A percentile compares a stretch with the other conserved stretches of the same genome.
Conservation (phyloP, 64 coral and sea anemone species). For the Stichodactyla mertensii region DNA sequence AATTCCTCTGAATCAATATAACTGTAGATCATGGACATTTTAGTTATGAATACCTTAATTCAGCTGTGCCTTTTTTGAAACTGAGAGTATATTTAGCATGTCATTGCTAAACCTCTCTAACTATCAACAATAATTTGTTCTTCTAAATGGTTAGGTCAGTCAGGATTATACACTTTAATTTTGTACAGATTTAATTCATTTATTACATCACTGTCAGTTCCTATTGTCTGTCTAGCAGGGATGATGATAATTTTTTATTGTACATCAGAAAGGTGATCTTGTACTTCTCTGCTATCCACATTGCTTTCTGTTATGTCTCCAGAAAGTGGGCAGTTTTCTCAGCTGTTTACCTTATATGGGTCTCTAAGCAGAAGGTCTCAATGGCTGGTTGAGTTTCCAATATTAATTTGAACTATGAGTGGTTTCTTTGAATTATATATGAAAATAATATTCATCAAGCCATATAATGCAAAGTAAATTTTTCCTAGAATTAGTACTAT, state of each 20-base stretch:
- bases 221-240: not conserved
- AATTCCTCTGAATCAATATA: too few relatives aligned
- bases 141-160: not conserved
- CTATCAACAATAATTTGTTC: not conserved
- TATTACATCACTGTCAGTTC: not conserved
- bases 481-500: too few relatives aligned
- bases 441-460: too few relatives aligned
- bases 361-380: not conserved
- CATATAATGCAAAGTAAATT: too few relatives aligned
- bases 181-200: conserved; percentile 1
- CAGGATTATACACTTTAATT: too few relatives aligned
- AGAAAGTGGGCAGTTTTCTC: not conserved
- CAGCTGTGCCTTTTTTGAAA: not conserved
- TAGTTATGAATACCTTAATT: not conserved
- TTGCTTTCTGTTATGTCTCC: not conserved
- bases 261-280: not conserved
- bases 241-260: not conserved
- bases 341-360: conserved; percentile 2
- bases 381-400: not conserved
- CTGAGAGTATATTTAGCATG: not conserved
- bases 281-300: not conserved
- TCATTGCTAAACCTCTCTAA: not conserved
- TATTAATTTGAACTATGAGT: not conserved
- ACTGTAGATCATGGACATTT: not conserved
- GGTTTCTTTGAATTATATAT: not conserved